phyloP scores from a whole-genome alignment of 1,140 invertebrate genomes.

The Macrobrachium nipponense region DNA sequence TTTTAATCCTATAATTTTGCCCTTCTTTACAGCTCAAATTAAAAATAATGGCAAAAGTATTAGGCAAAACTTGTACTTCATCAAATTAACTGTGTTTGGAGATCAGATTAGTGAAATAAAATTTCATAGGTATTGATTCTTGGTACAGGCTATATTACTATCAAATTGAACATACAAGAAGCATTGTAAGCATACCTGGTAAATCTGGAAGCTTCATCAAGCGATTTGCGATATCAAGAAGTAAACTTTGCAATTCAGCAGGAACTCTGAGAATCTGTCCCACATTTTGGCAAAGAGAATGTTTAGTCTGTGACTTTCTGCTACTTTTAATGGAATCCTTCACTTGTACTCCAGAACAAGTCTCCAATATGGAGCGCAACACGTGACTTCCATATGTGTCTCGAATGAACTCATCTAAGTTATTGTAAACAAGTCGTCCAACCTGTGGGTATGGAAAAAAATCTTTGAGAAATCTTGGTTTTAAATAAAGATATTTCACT shows the following conservation, averaged over 20 bases:
- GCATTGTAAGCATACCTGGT: slow-evolving; percentile 63
- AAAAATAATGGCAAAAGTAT: no score
- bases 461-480: background rate
- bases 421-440: slow-evolving; percentile 82
- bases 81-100: no score
- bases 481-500: background rate
- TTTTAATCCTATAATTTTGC: no score
- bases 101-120: no score
- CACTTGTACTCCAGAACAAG: slow-evolving; percentile 73
- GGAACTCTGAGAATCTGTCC: slow-evolving; percentile 67
- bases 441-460: slow-evolving; percentile 68
- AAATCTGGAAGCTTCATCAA: slow-evolving; percentile 67
- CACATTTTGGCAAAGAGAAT: slow-evolving; percentile 67
- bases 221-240: slow-evolving; percentile 23
- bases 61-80: no score
- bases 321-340: slow-evolving; percentile 64
- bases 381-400: slow-evolving; percentile 85
- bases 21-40: no score
- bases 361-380: slow-evolving; percentile 77
- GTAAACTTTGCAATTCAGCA: slow-evolving; percentile 14
- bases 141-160: background rate
- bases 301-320: slow-evolving; percentile 56
- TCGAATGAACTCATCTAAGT: slow-evolving; percentile 86
- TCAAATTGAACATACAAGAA: background rate
- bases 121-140: no score